Evolutionary conservation across 2,888 invertebrate genomes (phyloP).

Genomic region (Apoda limacodes): DNA sequence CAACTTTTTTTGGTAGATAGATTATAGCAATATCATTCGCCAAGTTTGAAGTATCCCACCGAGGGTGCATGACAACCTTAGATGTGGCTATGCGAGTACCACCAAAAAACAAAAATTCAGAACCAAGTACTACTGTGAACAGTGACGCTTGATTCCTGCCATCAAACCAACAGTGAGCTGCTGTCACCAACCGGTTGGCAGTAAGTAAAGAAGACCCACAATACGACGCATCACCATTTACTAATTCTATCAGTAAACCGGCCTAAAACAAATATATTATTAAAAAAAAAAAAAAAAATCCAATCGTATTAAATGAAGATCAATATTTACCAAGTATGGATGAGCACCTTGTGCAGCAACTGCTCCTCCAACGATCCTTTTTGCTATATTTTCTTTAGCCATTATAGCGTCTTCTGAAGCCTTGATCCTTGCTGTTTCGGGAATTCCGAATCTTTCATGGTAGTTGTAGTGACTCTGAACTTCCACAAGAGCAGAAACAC

Average conservation of each 20-base stretch:
- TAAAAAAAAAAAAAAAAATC: too few species aligned
- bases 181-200: constrained; percentile 32
- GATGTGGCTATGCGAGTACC: constrained; percentile 32
- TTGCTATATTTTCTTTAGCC: constrained; percentile 2
- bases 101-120: constrained; percentile 31
- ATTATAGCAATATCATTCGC: constrained; percentile 40
- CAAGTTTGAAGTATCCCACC: constrained; percentile 23
- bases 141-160: constrained; percentile 28
- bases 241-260: constrained; percentile 34
- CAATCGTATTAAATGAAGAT: too few species aligned
- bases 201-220: constrained; percentile 37
- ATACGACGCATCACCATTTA: constrained; percentile 29
- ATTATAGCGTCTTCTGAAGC: constrained; percentile 26
- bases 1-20: constrained; percentile 26
- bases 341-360: neutral
- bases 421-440: constrained; percentile 34
- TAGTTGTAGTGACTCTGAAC: constrained; percentile 25
- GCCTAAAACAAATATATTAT: too few species aligned
- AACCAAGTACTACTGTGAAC: constrained; percentile 36
- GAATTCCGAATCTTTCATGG: constrained; percentile 38
- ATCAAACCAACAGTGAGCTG: constrained; percentile 46
- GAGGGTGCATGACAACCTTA: constrained; percentile 32
- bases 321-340: constrained; percentile 1
- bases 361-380: neutral
- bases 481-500: constrained; percentile 21